Conservation (phyloP, 35 echinoderm and acorn worm species). For the Chiridota heheva region DNA sequence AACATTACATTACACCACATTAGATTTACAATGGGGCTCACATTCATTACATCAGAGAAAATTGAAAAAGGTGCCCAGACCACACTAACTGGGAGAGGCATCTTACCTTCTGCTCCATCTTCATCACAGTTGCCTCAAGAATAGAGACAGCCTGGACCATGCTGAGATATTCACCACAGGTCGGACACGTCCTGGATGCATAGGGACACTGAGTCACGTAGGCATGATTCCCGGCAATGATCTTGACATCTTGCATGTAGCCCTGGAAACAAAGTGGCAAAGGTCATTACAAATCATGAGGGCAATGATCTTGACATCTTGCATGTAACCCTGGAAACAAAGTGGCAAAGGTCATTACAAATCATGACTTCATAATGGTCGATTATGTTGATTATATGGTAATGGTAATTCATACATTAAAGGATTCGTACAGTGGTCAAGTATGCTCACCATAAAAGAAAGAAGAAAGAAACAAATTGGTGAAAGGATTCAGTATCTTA, state of each 20-base stretch:
- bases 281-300: neutral
- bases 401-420: neutral
- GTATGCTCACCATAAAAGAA: neutral
- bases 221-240: slow-evolving; percentile 73
- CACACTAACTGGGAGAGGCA: no score
- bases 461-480: neutral
- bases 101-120: slow-evolving; percentile 65
- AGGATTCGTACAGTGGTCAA: no score
- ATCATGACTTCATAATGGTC: neutral
- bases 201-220: slow-evolving; percentile 73
- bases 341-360: no score
- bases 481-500: no score
- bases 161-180: slow-evolving; percentile 80
- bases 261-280: slow-evolving; percentile 56
- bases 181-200: slow-evolving; percentile 65
- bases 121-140: slow-evolving; percentile 49
- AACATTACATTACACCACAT: no score
- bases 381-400: neutral
- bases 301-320: slow-evolving; percentile 62
- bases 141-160: slow-evolving; percentile 53
- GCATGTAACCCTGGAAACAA: slow-evolving; percentile 58
- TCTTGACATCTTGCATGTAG: slow-evolving; percentile 68
- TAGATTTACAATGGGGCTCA: no score
- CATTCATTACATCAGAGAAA: no score
- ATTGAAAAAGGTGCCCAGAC: no score